These are phyloP conservation scores for Tadarida brasiliensis DNA, from an alignment of 2,797 vertebrate species.

Conservation along the genomic window DNA sequence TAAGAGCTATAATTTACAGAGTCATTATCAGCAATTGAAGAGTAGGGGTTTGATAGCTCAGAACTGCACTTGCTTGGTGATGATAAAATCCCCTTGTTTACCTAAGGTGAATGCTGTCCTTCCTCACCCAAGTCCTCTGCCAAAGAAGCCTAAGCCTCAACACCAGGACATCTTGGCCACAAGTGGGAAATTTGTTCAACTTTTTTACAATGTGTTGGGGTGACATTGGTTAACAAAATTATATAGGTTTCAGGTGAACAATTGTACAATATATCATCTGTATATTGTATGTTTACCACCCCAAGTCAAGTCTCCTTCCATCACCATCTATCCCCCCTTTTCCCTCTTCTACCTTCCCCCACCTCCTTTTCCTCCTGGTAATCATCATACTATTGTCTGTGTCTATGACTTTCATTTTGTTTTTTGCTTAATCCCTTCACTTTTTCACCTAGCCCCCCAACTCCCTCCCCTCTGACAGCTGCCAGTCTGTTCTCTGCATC, in stretches of 20 bases:
- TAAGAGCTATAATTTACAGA: slow-evolving; percentile 73
- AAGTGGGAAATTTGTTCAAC: slow-evolving; percentile 59
- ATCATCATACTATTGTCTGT: neutral
- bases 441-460: neutral
- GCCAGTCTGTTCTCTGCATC: neutral
- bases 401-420: neutral
- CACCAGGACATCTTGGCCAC: neutral
- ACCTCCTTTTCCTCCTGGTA: neutral
- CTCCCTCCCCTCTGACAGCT: neutral
- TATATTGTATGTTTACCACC: neutral
- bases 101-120: slow-evolving; percentile 17
- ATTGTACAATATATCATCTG: neutral
- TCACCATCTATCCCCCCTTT: neutral
- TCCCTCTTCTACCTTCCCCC: neutral
- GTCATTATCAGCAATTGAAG: slow-evolving; percentile 72
- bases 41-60: slow-evolving; percentile 20
- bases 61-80: slow-evolving; percentile 10
- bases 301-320: neutral
- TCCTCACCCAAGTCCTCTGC: neutral
- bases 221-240: neutral
- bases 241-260: neutral
- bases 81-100: slow-evolving; percentile 64
- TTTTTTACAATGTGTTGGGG: neutral
- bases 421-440: neutral
- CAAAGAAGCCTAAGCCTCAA: slow-evolving; percentile 24